Percentiles rank a stretch among this genome's conserved stretches.
Conservation (phyloP, 2,888 invertebrate species). For the Liposcelis brunnea region DNA sequence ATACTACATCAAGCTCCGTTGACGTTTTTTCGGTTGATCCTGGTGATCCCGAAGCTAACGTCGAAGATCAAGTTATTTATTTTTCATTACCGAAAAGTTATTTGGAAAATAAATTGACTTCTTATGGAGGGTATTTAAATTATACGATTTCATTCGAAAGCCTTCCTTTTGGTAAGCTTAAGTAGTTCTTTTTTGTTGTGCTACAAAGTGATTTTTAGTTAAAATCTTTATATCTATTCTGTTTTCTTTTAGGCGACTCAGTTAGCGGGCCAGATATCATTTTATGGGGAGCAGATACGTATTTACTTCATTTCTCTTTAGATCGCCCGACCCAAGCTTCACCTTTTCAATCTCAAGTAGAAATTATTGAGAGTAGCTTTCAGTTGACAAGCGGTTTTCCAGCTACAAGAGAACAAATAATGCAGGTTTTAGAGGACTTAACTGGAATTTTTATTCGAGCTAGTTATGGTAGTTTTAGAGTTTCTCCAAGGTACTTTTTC, state of each 20-base stretch:
- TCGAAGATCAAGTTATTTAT: conserved; percentile 35
- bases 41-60: too few species aligned
- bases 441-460: conserved; percentile 71
- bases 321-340: conserved; percentile 60
- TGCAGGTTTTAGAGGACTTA: conserved; percentile 70
- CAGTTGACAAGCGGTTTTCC: conserved; percentile 43
- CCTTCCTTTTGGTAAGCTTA: conserved; percentile 32
- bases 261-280: conserved; percentile 66
- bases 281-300: conserved; percentile 49
- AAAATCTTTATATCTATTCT: neutral
- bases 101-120: conserved; percentile 66
- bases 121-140: conserved; percentile 73
- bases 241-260: conserved; percentile 27
- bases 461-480: conserved; percentile 63
- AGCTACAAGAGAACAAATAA: conserved; percentile 70
- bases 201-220: too few species aligned
- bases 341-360: conserved; percentile 46
- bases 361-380: conserved; percentile 63
- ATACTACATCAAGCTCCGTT: too few species aligned
- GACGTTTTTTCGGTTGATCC: too few species aligned
- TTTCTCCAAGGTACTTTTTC: conserved; percentile 41
- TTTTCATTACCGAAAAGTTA: conserved; percentile 58
- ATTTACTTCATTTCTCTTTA: conserved; percentile 51
- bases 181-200: neutral
- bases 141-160: conserved; percentile 59